These are phyloP conservation scores for Podilymbus podiceps DNA, from an alignment of 2,113 vertebrate genomes.

Conservation along the genomic window DNA sequence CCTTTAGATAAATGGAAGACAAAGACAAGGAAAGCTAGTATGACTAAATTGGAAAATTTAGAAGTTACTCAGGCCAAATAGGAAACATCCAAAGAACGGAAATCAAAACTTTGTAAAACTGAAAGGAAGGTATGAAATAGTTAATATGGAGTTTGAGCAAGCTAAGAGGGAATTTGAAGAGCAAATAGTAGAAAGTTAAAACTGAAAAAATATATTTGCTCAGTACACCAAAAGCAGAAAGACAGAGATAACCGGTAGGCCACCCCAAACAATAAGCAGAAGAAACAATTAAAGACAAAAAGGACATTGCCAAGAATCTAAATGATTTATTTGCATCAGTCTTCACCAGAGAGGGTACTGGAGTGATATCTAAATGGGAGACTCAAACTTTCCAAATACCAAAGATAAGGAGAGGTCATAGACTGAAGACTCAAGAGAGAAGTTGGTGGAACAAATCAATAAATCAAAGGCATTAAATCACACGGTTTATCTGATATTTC, in stretches of 20 bases:
- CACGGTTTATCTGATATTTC: constrained; percentile 2
- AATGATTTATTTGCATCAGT: constrained; percentile 61
- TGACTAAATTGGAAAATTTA: background rate
- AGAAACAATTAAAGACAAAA: constrained; percentile 51
- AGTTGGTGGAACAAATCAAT: constrained; percentile 24
- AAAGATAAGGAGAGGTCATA: constrained; percentile 34
- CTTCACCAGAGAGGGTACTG: constrained; percentile 29
- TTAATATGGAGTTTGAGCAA: background rate
- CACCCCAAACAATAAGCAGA: background rate
- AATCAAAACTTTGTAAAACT: background rate
- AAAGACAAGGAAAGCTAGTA: background rate
- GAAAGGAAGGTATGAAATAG: background rate
- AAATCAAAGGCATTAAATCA: constrained; percentile 43
- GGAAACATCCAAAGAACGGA: background rate
- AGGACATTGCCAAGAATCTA: constrained; percentile 48
- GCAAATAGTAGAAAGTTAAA: background rate
- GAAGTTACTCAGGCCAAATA: background rate
- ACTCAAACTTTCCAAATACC: constrained; percentile 41
- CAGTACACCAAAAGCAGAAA: background rate
- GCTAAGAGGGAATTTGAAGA: background rate
- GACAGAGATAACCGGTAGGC: background rate
- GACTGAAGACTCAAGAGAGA: constrained; percentile 16
- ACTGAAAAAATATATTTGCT: constrained; percentile 12
- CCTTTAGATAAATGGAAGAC: background rate
- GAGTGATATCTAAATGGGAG: constrained; percentile 24